Base-by-base conservation (phyloP, 2,113 vertebrate species). In the Pholis gunnellus region DNA sequence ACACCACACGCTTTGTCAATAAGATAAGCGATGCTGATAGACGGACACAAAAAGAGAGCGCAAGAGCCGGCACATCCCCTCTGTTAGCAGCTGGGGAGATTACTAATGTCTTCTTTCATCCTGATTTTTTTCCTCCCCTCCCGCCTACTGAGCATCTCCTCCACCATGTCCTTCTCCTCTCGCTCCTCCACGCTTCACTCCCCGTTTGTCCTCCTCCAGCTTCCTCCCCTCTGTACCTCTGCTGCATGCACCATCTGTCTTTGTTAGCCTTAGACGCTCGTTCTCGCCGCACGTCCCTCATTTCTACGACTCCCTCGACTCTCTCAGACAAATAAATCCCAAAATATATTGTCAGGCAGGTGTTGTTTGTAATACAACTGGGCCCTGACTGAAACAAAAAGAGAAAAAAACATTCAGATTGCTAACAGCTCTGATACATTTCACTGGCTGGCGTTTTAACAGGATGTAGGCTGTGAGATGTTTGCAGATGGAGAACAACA, bases 11-110 rank as follows among this genome's bases (percentile, higher is more conserved):
- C 80, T 87, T 91, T 90, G 72, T 91, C 87, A 89, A 76, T 85
- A 78, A 84, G 86, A 94, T 92, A 91, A 92, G 89, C 92, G 88
- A 69, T 76, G 46, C 84, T 88, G 93, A 94, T 89, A 89, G 79
- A 85, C 17, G 38, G 82, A 84, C 70, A 84, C 64, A 65, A 77
- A 81, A 38, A 46, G 38, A 78, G 65, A 75, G 63, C 72, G 72
- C 66, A 64, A 48, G 68, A 84, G 84, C 60, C 66, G 56, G 68
- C 70, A 79, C 64, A 77, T 57, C 59, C 40, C 5, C 84, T 80
- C 78, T 85, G 84, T 80, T 87, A 77, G 71, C 44, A 93, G 87
- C 91, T 92, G 83, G 76, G 73, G 69, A 88, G 84, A 93, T 90
- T 84, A 87, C 78, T 78, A 71, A 82, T 77, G 79, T 83, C 85